Evolutionary conservation across 2,888 invertebrate genomes (phyloP), one percentile per base, ranked within the genome.

Genomic region (Ditylenchus weischeri): DNA sequence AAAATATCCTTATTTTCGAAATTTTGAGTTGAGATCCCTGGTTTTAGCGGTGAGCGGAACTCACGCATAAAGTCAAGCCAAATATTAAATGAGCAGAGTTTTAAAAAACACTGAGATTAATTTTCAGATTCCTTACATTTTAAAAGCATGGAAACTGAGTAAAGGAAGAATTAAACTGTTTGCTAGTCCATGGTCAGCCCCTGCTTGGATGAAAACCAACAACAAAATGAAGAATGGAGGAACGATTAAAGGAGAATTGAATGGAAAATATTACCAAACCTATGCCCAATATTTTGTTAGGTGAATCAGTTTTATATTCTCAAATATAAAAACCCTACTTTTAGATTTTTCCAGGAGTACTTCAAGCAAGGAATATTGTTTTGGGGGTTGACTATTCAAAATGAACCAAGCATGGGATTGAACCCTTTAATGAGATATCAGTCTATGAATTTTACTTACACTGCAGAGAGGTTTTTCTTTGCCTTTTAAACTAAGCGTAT

Each of bases 341-440:
- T 54, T 23, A 54, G 54, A 54, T 54, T 54, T 54, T 84, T 93
- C 50, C 88, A 91, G 74, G 88, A 87, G 65, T 93, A 93, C 84
- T 86, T 87, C 69, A 86, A 87, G 47, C 84, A 88, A 18, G 88
- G 88, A 19, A 76, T 86, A 21, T 72, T 77, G 7, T 81, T 87
- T 59, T 93, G 93, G 93, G 91, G 89, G 7, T 49, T 93, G 50
- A 90, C 92, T n/a, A 89, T 90, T 0, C 91, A 91, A 35, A 93
- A 93, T 83, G 71, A 71, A 43, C 71, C 93, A 23, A 54, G 54
- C 7, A 18, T 29, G 21, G 54, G 15, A 0, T 75, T 80, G 18
- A 72, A 83, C 8, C 73, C 76, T 23, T 57, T 23, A 3, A 57
- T 64, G 23, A 11, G 5, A n/a, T 23, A 43, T 21, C 21, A 65